Evolutionary conservation across 2,113 vertebrate species (phyloP).

Genomic region (Peromyscus leucopus): DNA sequence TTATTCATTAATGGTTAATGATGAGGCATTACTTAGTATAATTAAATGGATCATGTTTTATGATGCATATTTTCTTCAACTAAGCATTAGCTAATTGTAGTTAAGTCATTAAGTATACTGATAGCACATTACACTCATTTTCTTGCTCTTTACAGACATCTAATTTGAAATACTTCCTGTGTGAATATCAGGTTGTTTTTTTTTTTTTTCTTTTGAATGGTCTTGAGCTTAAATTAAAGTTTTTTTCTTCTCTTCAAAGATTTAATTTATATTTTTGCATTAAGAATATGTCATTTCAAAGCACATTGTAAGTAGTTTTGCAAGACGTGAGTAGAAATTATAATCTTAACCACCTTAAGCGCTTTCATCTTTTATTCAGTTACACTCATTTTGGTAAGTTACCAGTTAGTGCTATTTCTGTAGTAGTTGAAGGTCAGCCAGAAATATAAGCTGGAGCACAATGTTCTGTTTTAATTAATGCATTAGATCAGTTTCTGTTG

Average conservation of each 20-base stretch:
- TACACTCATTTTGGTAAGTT: slow-evolving; percentile 34
- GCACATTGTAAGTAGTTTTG: slow-evolving; percentile 51
- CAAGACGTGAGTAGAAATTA: slow-evolving; percentile 32
- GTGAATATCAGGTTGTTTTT: not conserved
- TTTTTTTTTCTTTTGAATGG: slow-evolving; percentile 14
- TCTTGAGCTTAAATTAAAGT: slow-evolving; percentile 37
- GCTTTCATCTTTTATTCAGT: slow-evolving; percentile 50
- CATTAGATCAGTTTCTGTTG: slow-evolving; percentile 46
- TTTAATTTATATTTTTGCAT: slow-evolving; percentile 69
- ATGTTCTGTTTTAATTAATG: slow-evolving; percentile 64
- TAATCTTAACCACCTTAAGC: not conserved
- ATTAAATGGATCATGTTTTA: slow-evolving; percentile 77
- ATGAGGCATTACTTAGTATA: slow-evolving; percentile 72
- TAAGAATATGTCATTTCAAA: slow-evolving; percentile 63
- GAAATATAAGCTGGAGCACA: slow-evolving; percentile 55
- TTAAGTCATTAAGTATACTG: slow-evolving; percentile 50
- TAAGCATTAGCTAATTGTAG: slow-evolving; percentile 71
- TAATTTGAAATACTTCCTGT: slow-evolving; percentile 65
- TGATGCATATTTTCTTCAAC: slow-evolving; percentile 69
- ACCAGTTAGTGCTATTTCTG: slow-evolving; percentile 49
- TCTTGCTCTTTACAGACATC: slow-evolving; percentile 58
- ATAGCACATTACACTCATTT: slow-evolving; percentile 59
- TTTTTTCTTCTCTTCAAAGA: slow-evolving; percentile 46
- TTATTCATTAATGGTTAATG: slow-evolving; percentile 75
- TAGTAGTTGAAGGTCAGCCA: slow-evolving; percentile 63